These are phyloP conservation scores for Hemistola chrysoprasaria DNA, from an alignment of 2,888 invertebrate species.

Conservation along the genomic window DNA sequence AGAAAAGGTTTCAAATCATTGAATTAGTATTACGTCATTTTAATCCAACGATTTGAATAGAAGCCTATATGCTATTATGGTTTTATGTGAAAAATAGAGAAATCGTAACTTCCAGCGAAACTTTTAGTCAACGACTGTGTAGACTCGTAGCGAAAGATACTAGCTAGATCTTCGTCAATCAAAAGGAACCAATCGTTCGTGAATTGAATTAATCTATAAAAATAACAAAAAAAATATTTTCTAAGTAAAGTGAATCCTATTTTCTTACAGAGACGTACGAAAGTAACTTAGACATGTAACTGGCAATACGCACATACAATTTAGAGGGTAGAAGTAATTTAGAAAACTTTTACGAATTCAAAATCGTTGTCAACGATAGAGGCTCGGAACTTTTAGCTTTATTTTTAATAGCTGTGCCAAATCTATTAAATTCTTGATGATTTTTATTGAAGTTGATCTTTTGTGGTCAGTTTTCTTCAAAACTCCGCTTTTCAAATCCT, in stretches of 20 bases:
- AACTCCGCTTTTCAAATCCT: constrained; percentile 38
- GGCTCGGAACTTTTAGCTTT: constrained; percentile 31
- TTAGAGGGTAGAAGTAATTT: constrained; percentile 51
- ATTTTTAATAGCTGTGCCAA: constrained; percentile 64
- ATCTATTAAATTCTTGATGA: constrained; percentile 49
- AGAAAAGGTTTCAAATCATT: constrained; percentile 71
- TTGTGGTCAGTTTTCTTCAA: constrained; percentile 33
- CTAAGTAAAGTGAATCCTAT: constrained; percentile 75
- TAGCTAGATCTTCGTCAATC: constrained; percentile 63
- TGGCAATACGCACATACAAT: constrained; percentile 69
- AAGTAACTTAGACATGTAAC: constrained; percentile 67
- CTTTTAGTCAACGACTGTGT: constrained; percentile 68
- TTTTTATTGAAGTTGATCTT: no score
- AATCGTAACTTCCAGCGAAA: constrained; percentile 42
- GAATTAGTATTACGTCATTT: constrained; percentile 50
- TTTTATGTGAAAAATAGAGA: constrained; percentile 38
- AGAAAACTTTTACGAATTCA: constrained; percentile 34
- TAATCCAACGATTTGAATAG: constrained; percentile 54
- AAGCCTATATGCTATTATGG: constrained; percentile 48
- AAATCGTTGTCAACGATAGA: constrained; percentile 36
- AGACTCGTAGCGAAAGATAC: constrained; percentile 54
- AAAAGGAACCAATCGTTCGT: constrained; percentile 65
- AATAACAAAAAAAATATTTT: constrained; percentile 65
- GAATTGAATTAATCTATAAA: constrained; percentile 64
- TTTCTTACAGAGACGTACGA: constrained; percentile 75